phyloP scores from a whole-genome alignment of 2,888 invertebrate genomes.

The Thumatha senex region DNA sequence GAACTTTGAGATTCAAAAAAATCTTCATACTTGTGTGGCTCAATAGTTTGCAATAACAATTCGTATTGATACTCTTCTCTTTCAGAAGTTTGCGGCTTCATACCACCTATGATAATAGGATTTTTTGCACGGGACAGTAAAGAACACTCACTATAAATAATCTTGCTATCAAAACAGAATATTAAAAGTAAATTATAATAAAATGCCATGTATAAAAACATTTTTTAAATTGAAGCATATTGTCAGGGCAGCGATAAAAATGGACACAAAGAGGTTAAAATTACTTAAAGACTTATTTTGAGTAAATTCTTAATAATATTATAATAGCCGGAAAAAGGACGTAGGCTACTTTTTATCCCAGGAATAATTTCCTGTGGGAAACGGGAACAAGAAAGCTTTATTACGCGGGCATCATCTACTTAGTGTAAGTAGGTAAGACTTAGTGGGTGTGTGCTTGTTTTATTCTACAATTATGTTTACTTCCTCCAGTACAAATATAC shows the following conservation, averaged over 20 bases:
- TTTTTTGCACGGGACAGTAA: slow-evolving; percentile 45
- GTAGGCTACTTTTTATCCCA: too few relatives aligned
- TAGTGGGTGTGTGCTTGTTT: too few relatives aligned
- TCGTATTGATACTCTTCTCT: not conserved
- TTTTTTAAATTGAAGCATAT: not conserved
- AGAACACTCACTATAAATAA: slow-evolving; percentile 15
- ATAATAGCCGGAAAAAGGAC: too few relatives aligned
- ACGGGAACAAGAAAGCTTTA: too few relatives aligned
- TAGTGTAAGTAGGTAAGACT: too few relatives aligned
- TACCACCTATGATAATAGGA: slow-evolving; percentile 12
- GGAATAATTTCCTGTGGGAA: too few relatives aligned
- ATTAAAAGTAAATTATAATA: slow-evolving; percentile 3
- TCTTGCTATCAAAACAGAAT: slow-evolving; percentile 6
- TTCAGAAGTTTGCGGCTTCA: not conserved
- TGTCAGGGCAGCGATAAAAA: not conserved
- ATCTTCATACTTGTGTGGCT: not conserved
- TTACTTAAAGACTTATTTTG: too few relatives aligned
- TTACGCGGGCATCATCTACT: too few relatives aligned
- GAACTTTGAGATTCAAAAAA: not conserved
- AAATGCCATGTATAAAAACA: slow-evolving; percentile 3
- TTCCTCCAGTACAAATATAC: too few relatives aligned
- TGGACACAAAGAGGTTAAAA: not conserved
- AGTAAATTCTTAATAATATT: too few relatives aligned
- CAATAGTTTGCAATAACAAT: not conserved
- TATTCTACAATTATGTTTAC: too few relatives aligned